Conservation (phyloP, 2,113 vertebrate species). For the Girardinichthys multiradiatus region DNA sequence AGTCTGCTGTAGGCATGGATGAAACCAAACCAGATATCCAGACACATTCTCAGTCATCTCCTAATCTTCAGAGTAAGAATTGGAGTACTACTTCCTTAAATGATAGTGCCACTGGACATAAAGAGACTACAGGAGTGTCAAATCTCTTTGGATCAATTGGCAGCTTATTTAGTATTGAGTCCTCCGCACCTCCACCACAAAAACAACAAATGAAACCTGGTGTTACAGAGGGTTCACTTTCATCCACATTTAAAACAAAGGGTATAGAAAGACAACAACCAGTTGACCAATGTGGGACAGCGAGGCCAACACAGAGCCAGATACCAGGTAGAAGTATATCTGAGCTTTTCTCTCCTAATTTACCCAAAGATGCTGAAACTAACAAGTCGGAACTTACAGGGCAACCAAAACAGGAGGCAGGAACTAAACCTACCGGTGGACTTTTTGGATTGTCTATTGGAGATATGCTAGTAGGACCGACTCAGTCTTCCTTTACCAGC, state of each 20-base stretch:
- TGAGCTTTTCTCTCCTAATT: slow-evolving; percentile 47
- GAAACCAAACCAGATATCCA: slow-evolving; percentile 75
- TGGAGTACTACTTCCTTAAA: slow-evolving; percentile 41
- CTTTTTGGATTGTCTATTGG: slow-evolving; percentile 85
- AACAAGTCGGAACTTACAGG: slow-evolving; percentile 58
- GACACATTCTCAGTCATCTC: slow-evolving; percentile 53
- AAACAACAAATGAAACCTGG: slow-evolving; percentile 67
- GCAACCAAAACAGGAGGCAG: slow-evolving; percentile 69
- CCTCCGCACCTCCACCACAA: slow-evolving; percentile 71
- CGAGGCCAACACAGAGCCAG: slow-evolving; percentile 38
- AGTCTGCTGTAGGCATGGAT: slow-evolving; percentile 81
- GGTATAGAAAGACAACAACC: slow-evolving; percentile 71
- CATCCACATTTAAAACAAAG: slow-evolving; percentile 53
- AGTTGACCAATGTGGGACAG: slow-evolving; percentile 47
- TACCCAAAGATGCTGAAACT: slow-evolving; percentile 22
- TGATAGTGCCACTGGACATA: slow-evolving; percentile 70
- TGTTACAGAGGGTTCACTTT: slow-evolving; percentile 50
- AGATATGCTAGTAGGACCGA: slow-evolving; percentile 71
- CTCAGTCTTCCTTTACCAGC: slow-evolving; percentile 40
- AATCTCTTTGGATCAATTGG: slow-evolving; percentile 87
- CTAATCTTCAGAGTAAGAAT: slow-evolving; percentile 67
- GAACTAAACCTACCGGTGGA: slow-evolving; percentile 68
- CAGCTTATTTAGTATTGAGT: slow-evolving; percentile 84
- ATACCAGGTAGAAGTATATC: slow-evolving; percentile 59
- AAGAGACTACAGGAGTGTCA: slow-evolving; percentile 79